These are phyloP conservation scores for Epinotia ramella DNA, from an alignment of 2,888 invertebrate genomes.

Conservation along the genomic window DNA sequence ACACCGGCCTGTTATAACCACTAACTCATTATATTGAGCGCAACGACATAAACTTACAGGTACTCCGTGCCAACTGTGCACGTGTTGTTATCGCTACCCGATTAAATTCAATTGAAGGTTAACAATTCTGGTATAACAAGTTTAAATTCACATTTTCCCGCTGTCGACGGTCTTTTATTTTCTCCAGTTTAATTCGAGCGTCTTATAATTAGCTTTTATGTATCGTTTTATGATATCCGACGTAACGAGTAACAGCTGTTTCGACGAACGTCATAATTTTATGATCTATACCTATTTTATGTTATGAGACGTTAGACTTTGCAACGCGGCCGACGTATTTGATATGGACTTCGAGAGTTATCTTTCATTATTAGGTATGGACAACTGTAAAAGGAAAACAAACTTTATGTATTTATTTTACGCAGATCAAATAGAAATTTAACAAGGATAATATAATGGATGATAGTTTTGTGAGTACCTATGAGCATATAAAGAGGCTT, in stretches of 20 bases:
- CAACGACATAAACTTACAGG: constrained; percentile 56
- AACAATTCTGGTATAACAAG: constrained; percentile 5
- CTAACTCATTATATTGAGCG: constrained; percentile 48
- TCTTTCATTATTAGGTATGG: background rate
- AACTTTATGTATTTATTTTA: background rate
- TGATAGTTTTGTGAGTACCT: too few species aligned
- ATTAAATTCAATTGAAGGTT: constrained; percentile 41
- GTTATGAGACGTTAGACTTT: constrained; percentile 40
- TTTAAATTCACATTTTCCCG: constrained; percentile 15
- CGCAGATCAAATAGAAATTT: too few species aligned
- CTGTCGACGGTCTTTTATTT: constrained; percentile 39
- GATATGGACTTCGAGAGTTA: background rate
- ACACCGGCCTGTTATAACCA: constrained; percentile 46
- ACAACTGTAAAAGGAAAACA: background rate
- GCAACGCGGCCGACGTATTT: background rate
- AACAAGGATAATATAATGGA: too few species aligned
- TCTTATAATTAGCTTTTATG: constrained; percentile 78
- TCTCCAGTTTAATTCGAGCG: constrained; percentile 52
- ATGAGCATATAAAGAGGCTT: too few species aligned
- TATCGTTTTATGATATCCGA: constrained; percentile 77
- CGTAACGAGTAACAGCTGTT: constrained; percentile 69
- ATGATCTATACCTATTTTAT: constrained; percentile 53
- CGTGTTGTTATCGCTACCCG: constrained; percentile 47
- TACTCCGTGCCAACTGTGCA: constrained; percentile 61
- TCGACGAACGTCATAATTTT: constrained; percentile 71